Evolutionary conservation across 2,888 invertebrate species (phyloP).

Genomic region (Campoplex nolae): DNA sequence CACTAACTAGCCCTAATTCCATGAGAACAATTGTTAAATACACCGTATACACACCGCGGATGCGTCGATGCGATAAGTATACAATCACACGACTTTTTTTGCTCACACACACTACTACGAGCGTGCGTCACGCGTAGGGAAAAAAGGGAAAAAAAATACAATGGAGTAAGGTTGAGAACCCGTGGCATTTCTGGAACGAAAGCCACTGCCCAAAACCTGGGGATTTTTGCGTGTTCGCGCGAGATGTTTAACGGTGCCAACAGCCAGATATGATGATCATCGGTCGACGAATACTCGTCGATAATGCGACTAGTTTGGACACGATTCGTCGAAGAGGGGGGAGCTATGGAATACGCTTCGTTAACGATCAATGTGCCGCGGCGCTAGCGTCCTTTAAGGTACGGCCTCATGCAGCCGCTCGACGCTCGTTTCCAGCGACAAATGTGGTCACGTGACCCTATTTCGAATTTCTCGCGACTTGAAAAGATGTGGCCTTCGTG

Average conservation of each 20-base stretch:
- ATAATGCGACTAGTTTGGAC: background rate
- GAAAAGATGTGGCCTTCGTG: too few relatives aligned
- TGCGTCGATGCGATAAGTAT: conserved; percentile 57
- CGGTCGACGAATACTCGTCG: too few relatives aligned
- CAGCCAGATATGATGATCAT: background rate
- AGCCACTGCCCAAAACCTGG: conserved; percentile 67
- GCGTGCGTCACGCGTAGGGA: conserved; percentile 37
- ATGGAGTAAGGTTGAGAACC: conserved; percentile 43
- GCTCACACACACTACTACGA: conserved; percentile 33
- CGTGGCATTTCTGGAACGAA: conserved; percentile 48
- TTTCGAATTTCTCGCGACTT: too few relatives aligned
- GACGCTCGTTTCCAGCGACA: too few relatives aligned
- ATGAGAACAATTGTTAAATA: conserved; percentile 63
- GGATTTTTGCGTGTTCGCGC: too few relatives aligned
- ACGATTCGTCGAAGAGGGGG: background rate
- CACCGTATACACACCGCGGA: conserved; percentile 34
- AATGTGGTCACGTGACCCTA: too few relatives aligned
- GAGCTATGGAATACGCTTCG: background rate
- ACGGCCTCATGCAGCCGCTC: too few relatives aligned
- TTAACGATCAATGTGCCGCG: too few relatives aligned
- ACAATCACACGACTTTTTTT: conserved; percentile 57
- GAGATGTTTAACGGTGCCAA: background rate
- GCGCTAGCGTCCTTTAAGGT: too few relatives aligned
- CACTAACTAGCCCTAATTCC: conserved; percentile 70
- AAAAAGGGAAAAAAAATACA: conserved; percentile 13